Conservation (phyloP, 2,888 invertebrate species). For the Tachina fera region DNA sequence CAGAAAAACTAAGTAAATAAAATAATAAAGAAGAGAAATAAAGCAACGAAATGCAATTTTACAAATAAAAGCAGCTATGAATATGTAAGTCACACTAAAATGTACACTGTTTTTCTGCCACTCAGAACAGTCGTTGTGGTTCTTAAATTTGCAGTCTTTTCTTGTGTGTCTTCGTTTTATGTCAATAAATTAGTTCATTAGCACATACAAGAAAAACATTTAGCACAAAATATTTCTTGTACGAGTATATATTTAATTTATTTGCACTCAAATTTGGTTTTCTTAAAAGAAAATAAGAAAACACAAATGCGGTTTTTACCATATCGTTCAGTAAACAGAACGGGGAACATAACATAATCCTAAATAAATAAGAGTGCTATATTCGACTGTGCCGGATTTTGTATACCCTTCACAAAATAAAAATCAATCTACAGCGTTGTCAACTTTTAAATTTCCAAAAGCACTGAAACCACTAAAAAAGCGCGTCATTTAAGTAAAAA, state of each 20-base stretch:
- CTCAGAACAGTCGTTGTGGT: background rate
- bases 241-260: background rate
- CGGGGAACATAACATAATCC: too few relatives aligned
- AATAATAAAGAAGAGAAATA: slow-evolving; percentile 12
- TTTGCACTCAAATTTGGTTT: slow-evolving; percentile 6
- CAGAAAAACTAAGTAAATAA: slow-evolving; percentile 9
- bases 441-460: too few relatives aligned
- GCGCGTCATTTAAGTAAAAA: too few relatives aligned
- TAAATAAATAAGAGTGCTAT: too few relatives aligned
- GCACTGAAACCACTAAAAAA: too few relatives aligned
- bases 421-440: too few relatives aligned
- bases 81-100: slow-evolving; percentile 54
- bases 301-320: background rate
- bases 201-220: slow-evolving; percentile 52
- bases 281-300: background rate
- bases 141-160: slow-evolving; percentile 13
- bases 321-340: background rate
- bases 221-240: slow-evolving; percentile 5
- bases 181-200: slow-evolving; percentile 71
- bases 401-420: too few relatives aligned
- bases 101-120: slow-evolving; percentile 14
- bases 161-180: slow-evolving; percentile 37
- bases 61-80: slow-evolving; percentile 48
- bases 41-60: slow-evolving; percentile 3
- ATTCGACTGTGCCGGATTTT: too few relatives aligned